Evolutionary conservation across 1,140 invertebrate genomes (phyloP), one percentile per base, ranked within the genome.

Genomic region (Drosophila rufa): DNA sequence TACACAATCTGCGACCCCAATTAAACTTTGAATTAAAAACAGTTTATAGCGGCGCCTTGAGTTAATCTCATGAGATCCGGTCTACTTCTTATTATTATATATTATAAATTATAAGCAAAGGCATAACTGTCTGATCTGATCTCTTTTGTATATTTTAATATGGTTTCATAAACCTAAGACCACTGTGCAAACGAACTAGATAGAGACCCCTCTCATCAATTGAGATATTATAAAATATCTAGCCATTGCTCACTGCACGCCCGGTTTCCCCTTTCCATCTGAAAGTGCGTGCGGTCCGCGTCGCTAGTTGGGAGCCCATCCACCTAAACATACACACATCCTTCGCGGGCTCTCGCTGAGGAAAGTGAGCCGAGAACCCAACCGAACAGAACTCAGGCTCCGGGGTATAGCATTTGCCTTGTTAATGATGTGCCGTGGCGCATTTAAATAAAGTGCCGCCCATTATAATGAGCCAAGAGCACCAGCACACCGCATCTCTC

Each of bases 361-460:
- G 43, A 42, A 74, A 66, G 36, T 38, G n/a, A 50, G 36, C 60
- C 30, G 36, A 42, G 30, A 50, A 50, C 15, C 17, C 33, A 68
- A 25, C 65, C n/a, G 47, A 14, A 14, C 51, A 42, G 38, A 48
- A 9, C 74, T 42, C 15, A 38, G 40, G 45, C 14, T 43, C 38
- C 58, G 12, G 33, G 27, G 50, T 33, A 69, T 61, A 48, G 76
- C 84, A 79, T 80, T 87, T 80, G 84, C 85, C 84, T 87, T 84
- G 85, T 90, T 87, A 87, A 87, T 87, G 84, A 87, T 87, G 84
- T 87, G 84, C 85, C 85, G 69, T 90, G 84, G 84, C 80, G 80
- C 85, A 89, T 87, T 87, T 87, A 87, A 87, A 87, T 89, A 84
- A 87, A 87, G 84, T 87, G 85, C 84, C 80, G 80, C 84, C 84